Conservation (phyloP, 1,140 invertebrate genomes). For the Trichonephila inaurata region DNA sequence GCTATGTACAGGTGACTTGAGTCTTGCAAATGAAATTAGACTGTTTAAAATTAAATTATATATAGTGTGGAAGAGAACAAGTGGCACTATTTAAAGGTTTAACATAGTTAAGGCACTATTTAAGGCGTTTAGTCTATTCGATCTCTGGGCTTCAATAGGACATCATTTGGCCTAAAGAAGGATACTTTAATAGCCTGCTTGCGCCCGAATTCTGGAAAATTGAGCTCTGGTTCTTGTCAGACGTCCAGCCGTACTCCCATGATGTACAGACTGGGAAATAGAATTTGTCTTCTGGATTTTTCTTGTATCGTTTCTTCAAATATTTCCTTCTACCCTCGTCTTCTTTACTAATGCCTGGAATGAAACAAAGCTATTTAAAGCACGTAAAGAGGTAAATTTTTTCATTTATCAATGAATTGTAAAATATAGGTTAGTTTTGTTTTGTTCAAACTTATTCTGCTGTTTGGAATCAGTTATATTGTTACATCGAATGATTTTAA, state of each 20-base stretch:
- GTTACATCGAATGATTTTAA: too few relatives aligned
- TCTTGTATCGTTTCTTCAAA: not conserved
- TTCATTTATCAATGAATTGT: too few relatives aligned
- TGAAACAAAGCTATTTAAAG: not conserved
- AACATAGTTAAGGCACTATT: too few relatives aligned
- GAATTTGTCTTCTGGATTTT: constrained; percentile 42
- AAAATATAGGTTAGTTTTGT: too few relatives aligned
- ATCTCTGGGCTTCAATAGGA: constrained; percentile 58
- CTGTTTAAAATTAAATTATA: too few relatives aligned
- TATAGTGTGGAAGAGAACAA: too few relatives aligned
- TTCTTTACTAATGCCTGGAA: constrained; percentile 54
- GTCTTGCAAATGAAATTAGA: too few relatives aligned
- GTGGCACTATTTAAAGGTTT: too few relatives aligned
- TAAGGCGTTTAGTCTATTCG: not conserved
- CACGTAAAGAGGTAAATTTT: too few relatives aligned
- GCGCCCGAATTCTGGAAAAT: not conserved
- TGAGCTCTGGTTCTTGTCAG: constrained; percentile 4
- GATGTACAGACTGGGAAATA: constrained; percentile 45
- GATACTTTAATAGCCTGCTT: constrained; percentile 34
- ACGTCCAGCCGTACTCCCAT: constrained; percentile 68
- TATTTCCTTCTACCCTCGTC: constrained; percentile 29
- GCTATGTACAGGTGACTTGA: too few relatives aligned
- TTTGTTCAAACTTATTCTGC: too few relatives aligned
- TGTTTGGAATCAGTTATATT: too few relatives aligned
- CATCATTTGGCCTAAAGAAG: constrained; percentile 59